phyloP scores from a whole-genome alignment of 2,888 invertebrate genomes.

The Melitaea athalia region DNA sequence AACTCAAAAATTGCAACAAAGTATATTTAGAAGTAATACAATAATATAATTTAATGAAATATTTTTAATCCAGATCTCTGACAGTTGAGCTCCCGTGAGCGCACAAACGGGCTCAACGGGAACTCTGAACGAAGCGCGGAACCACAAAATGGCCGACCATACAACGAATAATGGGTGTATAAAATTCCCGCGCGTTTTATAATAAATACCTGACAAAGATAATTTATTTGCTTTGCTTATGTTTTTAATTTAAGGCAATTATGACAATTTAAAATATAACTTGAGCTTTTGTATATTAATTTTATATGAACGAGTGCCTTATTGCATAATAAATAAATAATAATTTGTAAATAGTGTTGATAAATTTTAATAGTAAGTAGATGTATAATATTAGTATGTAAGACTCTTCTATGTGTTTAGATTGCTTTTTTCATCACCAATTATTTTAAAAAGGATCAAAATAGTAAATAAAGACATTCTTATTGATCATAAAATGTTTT shows the following conservation, averaged over 20 bases:
- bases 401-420: constrained; percentile 26
- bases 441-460: too few species aligned
- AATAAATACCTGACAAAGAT: constrained; percentile 27
- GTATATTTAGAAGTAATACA: too few species aligned
- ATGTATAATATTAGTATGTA: constrained; percentile 25
- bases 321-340: constrained; percentile 40
- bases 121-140: constrained; percentile 67
- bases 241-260: not conserved
- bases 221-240: constrained; percentile 23
- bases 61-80: constrained; percentile 65
- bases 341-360: constrained; percentile 54
- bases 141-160: constrained; percentile 62
- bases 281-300: not conserved
- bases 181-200: constrained; percentile 34
- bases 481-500: not conserved
- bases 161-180: constrained; percentile 76
- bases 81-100: constrained; percentile 80
- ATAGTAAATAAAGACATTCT: not conserved
- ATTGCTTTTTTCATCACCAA: not conserved
- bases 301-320: constrained; percentile 33
- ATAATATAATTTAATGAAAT: not conserved
- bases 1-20: too few species aligned
- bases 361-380: constrained; percentile 36
- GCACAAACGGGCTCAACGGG: constrained; percentile 74
- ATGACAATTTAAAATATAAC: not conserved